Base-by-base conservation (phyloP, 2,113 vertebrate species). In the Planiliza haematocheilus region DNA sequence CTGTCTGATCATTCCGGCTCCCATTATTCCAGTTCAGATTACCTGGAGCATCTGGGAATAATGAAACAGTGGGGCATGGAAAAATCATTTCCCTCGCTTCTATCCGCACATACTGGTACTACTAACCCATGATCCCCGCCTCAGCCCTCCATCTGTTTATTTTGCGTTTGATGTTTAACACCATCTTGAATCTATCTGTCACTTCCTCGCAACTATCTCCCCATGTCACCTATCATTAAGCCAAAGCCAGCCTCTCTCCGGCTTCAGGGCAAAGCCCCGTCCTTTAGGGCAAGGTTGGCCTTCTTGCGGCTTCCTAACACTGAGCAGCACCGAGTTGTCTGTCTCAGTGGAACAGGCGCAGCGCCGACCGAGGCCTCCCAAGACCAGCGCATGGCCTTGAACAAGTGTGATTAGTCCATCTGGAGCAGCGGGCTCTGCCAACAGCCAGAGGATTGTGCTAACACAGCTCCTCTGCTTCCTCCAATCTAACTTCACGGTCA, bases 11-110 rank as follows among this genome's bases (percentile, higher is more conserved):
- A 69, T 89, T 88, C 70, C 69, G 65, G 79, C 70, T 81, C 64
- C 58, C 52, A 77, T 77, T 82, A 73, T 86, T 86, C 60, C 70
- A 57, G 85, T 86, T 90, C 78, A 77, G 77, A 87, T 91, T 92
- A 92, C 90, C 86, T 91, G 83, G 16, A 88, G 84, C 89, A 89
- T 90, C 82, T 90, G 90, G 91, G 89, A 91, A 89, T 88, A 87
- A 90, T 90, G 84, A 87, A 90, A 82, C 70, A 71, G 59, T 74
- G 74, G 71, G 85, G 89, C 79, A 86, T 82, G 85, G 89, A 90
- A 91, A 91, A 92, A 84, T 76, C 43, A 90, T 91, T 93, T 92
- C 74, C 87, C 81, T 79, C 53, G 62, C 56, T 70, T 60, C 77
- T 73, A 18, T 76, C 77, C 79, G 60, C 67, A 63, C 67, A 60